Base-by-base conservation (phyloP, 2,113 vertebrate species). In the Otis tarda region DNA sequence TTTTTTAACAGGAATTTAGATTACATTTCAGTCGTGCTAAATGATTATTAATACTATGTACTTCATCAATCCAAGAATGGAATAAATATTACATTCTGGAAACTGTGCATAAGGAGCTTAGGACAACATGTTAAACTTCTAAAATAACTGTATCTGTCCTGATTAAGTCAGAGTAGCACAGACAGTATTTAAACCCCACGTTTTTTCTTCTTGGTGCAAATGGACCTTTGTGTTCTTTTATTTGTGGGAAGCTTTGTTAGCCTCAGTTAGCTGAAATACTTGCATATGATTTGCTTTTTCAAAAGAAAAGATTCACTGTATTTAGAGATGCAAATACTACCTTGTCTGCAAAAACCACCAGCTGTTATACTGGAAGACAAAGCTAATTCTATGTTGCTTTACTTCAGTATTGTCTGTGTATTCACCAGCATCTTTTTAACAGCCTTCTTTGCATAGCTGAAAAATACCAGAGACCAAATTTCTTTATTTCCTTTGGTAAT, bases 261-360 rank as follows among this genome's bases (percentile, higher is more conserved):
- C 41, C 57, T 84, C 83, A 64, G 77, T 77, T 92, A 96, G 77
- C 83, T 91, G 86, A 90, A 96, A 94, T 94, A 91, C 83, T 97
- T 96, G 95, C 89, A 96, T 96, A 79, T 3, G 24, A 92, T 94
- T 96, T 84, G 45, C 1, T 91, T 91, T 81, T 78, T 63, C 77
- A 75, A 83, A 95, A 93, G 77, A 96, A 94, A 94, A 82, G 82
- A 94, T 92, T 89, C 91, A 61, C 68, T 95, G 71, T 94, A 91
- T 94, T 95, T 93, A 95, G 84, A 95, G 82, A 97, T 90, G 94
- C 87, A 97, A 95, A 96, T 93, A 28, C 59, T 90, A 93, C 93
- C 93, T 97, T 89, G 68, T 85, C 79, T 95, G 89, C 83, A 91
- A 86, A 95, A 92, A 11, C 47, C 79, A 70, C 68, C 83, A 91